A percentile compares a stretch with the other conserved stretches of the same genome.
Evolutionary conservation across 2,113 vertebrate genomes (phyloP).

Genomic region (Cynopterus brachyotis): DNA sequence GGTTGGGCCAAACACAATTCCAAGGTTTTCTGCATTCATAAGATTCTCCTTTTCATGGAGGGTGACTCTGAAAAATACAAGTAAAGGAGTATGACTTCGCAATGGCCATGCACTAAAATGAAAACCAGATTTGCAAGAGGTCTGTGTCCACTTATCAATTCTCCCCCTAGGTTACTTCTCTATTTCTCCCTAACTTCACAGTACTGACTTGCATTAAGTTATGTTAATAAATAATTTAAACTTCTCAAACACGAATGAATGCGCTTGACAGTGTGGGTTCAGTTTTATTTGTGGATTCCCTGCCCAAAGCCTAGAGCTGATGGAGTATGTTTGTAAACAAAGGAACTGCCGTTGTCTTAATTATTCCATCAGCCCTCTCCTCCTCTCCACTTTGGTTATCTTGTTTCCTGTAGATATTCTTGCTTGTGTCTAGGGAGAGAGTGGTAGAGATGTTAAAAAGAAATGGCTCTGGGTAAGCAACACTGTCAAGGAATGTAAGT

Average conservation of each 20-base stretch:
- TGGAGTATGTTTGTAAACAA: background rate
- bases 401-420: background rate
- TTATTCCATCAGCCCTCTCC: background rate
- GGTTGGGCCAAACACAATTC: conserved; percentile 97
- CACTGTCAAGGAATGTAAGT: background rate
- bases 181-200: background rate
- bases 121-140: background rate
- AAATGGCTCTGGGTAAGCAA: background rate
- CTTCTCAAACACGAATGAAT: background rate
- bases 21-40: conserved; percentile 98
- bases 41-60: conserved; percentile 96
- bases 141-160: background rate
- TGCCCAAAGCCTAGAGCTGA: background rate
- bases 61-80: conserved; percentile 89
- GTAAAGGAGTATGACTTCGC: background rate
- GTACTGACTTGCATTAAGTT: background rate
- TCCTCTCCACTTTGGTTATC: background rate
- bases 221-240: background rate
- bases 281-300: background rate
- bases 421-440: background rate
- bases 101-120: background rate
- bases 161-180: background rate
- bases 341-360: background rate
- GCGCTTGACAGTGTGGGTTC: background rate
- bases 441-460: background rate